Evolutionary conservation across 2,113 vertebrate genomes (phyloP).

Genomic region (Oryzias melastigma): DNA sequence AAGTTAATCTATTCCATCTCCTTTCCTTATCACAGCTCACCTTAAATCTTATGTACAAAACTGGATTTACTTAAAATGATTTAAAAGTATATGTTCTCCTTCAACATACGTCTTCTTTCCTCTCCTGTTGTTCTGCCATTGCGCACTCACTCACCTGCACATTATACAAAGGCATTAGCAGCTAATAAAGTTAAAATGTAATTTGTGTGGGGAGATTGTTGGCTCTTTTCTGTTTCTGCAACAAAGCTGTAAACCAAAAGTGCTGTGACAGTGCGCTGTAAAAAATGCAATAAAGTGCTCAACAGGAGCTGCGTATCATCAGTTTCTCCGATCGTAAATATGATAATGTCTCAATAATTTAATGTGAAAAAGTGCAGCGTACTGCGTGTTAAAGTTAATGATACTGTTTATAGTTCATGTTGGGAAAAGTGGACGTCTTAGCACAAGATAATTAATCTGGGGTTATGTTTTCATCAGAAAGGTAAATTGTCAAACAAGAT

Average conservation of each 20-base stretch:
- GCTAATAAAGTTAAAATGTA: neutral
- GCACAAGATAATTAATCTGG: too few species aligned
- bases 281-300: constrained; percentile 23
- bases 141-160: too few species aligned
- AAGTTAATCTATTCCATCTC: too few species aligned
- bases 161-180: neutral
- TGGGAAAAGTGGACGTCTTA: neutral
- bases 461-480: too few species aligned
- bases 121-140: too few species aligned
- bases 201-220: neutral
- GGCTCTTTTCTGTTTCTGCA: neutral
- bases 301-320: constrained; percentile 1
- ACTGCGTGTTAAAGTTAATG: neutral
- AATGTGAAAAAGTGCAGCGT: neutral
- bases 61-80: too few species aligned
- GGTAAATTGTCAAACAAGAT: too few species aligned
- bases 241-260: constrained; percentile 10
- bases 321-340: constrained; percentile 1
- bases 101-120: too few species aligned
- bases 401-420: neutral
- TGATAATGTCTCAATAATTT: constrained; percentile 2
- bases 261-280: constrained; percentile 1
- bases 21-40: too few species aligned
- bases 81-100: too few species aligned
- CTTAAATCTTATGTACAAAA: too few species aligned